A percentile compares a stretch with the other conserved stretches of the same genome.
These are phyloP conservation scores for Euspilapteryx auroguttella DNA, from an alignment of 2,888 invertebrate species.

Conservation along the genomic window DNA sequence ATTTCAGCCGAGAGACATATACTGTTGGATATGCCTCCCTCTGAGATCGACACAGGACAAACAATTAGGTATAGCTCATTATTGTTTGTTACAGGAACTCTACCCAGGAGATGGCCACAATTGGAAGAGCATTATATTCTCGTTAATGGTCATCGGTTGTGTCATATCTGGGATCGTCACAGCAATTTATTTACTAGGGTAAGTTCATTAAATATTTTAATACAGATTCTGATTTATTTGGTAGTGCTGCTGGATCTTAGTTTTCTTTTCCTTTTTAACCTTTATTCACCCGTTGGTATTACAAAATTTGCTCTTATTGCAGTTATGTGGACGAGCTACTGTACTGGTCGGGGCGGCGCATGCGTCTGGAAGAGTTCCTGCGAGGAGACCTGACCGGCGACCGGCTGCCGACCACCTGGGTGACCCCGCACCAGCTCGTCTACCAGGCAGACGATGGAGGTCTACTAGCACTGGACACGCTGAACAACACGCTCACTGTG, in stretches of 20 bases:
- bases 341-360: slow-evolving; percentile 86
- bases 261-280: no score
- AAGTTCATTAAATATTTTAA: slow-evolving; percentile 18
- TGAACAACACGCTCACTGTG: slow-evolving; percentile 75
- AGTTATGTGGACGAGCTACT: slow-evolving; percentile 87
- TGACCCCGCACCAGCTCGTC: slow-evolving; percentile 79
- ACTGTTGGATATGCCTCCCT: no score
- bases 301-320: no score
- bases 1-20: no score
- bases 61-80: no score
- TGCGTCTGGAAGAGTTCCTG: slow-evolving; percentile 83
- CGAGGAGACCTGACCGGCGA: slow-evolving; percentile 75
- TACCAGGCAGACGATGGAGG: slow-evolving; percentile 88
- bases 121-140: slow-evolving; percentile 87
- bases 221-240: no score
- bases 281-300: no score
- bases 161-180: slow-evolving; percentile 87
- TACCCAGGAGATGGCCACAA: slow-evolving; percentile 83
- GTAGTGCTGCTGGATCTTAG: no score
- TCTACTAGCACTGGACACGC: slow-evolving; percentile 76
- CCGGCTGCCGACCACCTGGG: slow-evolving; percentile 79
- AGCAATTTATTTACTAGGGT: slow-evolving; percentile 86
- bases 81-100: slow-evolving; percentile 72
- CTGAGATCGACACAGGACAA: no score
- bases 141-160: slow-evolving; percentile 82